Base-by-base conservation (phyloP, 2,888 invertebrate species). In the Cynaeus angustus region DNA sequence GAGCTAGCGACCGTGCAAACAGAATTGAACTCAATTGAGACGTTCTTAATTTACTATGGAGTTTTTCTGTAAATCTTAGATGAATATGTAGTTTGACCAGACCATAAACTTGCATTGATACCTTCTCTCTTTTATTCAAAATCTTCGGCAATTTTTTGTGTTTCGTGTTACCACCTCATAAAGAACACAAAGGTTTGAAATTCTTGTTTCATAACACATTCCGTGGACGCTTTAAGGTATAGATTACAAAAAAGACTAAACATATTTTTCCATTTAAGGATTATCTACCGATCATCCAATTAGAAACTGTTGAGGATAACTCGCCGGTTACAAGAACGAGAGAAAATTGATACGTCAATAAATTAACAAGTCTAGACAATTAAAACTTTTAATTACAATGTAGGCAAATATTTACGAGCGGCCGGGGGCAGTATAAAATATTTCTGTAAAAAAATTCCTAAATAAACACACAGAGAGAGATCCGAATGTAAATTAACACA, bases 401-500 rank as follows among this genome's bases (percentile, higher is more conserved):
- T 66, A 43, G 66, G 66, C 48, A 61, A 45, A 65, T 66, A 66
- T 70, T 70, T 70, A 70, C 61, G 66, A 66, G 46, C 55, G 28
- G 66, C 66, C 70, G 13, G 53, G 28, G 65, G 69, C 69, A n/a
- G n/a, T 65, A 56, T 48, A 45, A 65, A 52, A 58, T 45, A 52
- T 62, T 58, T 61, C 48, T 62, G 16, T 67, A 43, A 62, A 58
- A 61, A 61, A 58, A 46, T 43, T 30, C 50, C 46, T 41, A 55
- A 41, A 46, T 62, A 53, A 62, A 62, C 64, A 65, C 38, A 37
- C 33, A 33, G 28, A 61, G 12, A 46, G 10, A 53, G 13, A 66
- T 70, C 50, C 52, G 69, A 64, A 65, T 69, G 68, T 64, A 74
- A 74, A 74, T 74, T 74, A 74, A 74, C 71, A 72, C 74, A 74